Evolutionary conservation across 1,140 invertebrate genomes (phyloP).

Genomic region (Carcinoscorpius rotundicauda): DNA sequence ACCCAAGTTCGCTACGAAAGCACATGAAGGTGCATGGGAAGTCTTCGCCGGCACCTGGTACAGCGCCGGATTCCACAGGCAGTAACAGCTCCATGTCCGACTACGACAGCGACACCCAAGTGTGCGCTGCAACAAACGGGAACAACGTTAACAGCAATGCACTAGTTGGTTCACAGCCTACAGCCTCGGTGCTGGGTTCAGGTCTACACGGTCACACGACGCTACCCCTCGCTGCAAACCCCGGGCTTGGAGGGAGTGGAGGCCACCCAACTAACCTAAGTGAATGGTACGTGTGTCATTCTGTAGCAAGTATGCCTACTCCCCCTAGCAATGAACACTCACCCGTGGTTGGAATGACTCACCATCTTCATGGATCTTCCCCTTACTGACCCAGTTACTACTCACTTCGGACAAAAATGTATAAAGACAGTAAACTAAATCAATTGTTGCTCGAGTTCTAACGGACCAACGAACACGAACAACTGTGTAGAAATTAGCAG

Average conservation of each 20-base stretch:
- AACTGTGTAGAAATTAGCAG: no score
- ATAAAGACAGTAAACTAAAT: no score
- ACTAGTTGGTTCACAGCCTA: no score
- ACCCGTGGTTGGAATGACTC: slow-evolving; percentile 15
- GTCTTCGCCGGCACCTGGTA: slow-evolving; percentile 33
- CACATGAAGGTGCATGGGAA: slow-evolving; percentile 87
- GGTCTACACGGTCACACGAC: slow-evolving; percentile 19
- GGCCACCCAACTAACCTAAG: slow-evolving; percentile 37
- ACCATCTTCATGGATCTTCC: slow-evolving; percentile 15
- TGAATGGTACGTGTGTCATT: slow-evolving; percentile 51
- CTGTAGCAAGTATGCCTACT: slow-evolving; percentile 37
- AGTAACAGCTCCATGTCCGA: slow-evolving; percentile 29
- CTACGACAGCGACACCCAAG: slow-evolving; percentile 27
- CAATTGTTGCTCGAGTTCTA: no score
- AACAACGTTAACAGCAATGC: neutral
- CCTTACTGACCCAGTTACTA: no score
- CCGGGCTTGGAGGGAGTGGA: neutral
- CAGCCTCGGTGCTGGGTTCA: slow-evolving; percentile 1
- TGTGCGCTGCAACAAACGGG: slow-evolving; percentile 13
- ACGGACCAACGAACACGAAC: no score
- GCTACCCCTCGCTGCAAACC: slow-evolving; percentile 27
- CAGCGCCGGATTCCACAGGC: slow-evolving; percentile 20
- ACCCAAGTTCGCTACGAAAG: slow-evolving; percentile 90
- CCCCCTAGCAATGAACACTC: slow-evolving; percentile 40
- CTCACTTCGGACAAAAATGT: no score